Base-by-base conservation (phyloP, 30 jellyfish, hydroid and myxozoan species). In the Cassiopea xamachana region DNA sequence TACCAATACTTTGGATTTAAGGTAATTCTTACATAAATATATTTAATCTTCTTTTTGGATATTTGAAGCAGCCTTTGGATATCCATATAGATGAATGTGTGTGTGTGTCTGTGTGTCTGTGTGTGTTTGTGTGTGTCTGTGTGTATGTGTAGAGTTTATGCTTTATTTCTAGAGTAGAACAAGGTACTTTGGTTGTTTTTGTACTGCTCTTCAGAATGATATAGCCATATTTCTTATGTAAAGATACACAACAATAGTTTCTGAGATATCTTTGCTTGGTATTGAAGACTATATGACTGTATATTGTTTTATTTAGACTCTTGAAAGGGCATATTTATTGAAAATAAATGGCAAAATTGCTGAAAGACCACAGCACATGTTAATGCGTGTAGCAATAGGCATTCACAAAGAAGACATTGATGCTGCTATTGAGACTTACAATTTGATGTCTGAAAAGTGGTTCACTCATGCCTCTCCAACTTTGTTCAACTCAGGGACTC, bases 401-500 rank as follows among this genome's bases (percentile, higher is more conserved):
- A 97, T 97, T 2, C 98, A 97, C 89, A 93, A 92, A 13, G 97
- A 93, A 46, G 98, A 97, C 87, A 93, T 97, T 76, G 99, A 93
- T 87, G 94, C 97, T 48, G 99, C 98, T 1, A 91, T 97, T 71
- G 98, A 93, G 72, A 97, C 99, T 19, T 97, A 97, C 87, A 93
- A 97, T 68, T 80, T 92, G 80, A 87, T 97, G 98, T 97, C 99
- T 0, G 98, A 90, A 59, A 90, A 83, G 47, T 97, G 98, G 98
- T 97, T 93, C 90, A 97, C 99, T 1, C 99, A 97, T 85, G 99
- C 99, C 74, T 93, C 99, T 7, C 99, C 99, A 18, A 97, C 99
- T 0, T 79, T 97, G 90, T 97, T 97, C 93, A 97, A 97, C 79
- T 91, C 99, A 67, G 99, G 99, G 27, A 93, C 99, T 1, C 98